Evolutionary conservation across 2,797 vertebrate genomes (phyloP), one percentile per base, ranked within the genome.

Genomic region (Epinephelus coioides): DNA sequence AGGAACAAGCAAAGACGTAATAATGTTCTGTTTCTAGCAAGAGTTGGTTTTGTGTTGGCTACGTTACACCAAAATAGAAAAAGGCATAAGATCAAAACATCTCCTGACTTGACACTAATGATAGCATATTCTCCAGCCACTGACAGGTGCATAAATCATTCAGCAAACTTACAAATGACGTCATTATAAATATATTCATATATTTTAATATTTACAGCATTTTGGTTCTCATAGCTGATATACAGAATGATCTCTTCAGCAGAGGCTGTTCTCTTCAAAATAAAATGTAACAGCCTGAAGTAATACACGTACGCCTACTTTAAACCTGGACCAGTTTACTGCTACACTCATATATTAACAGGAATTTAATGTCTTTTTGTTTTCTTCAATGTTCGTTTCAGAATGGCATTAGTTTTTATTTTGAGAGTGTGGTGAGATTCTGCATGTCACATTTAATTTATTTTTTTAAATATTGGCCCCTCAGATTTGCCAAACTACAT

Each of bases 151-250:
- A 86, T 83, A 74, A 84, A 81, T 80, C 86, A 82, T 87, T 86
- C 85, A 70, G 82, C 86, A 88, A 89, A 88, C 88, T 86, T 89
- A 91, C 82, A 89, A 90, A 79, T 91, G 67, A 88, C 68, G 27
- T 88, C 76, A 90, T 90, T 81, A 95, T 96, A 96, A 96, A 96
- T 96, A 96, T 94, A 94, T 93, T 91, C 85, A 90, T 78, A 91
- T 92, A 93, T 89, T 91, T 90, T 88, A 88, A 83, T 94, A 95
- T 95, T 90, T 95, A 95, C 94, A 95, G 74, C 59, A 92, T 95
- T 96, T 96, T 95, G 95, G 95, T 96, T 92, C 87, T 89, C 70
- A 92, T 92, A 95, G 95, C 95, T 93, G 91, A 94, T 93, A 82
- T 86, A 92, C 83, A 94, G 76, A 79, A 88, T 85, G 73, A 84